phyloP scores from a whole-genome alignment of 2,113 vertebrate genomes.

The Helogale parvula region DNA sequence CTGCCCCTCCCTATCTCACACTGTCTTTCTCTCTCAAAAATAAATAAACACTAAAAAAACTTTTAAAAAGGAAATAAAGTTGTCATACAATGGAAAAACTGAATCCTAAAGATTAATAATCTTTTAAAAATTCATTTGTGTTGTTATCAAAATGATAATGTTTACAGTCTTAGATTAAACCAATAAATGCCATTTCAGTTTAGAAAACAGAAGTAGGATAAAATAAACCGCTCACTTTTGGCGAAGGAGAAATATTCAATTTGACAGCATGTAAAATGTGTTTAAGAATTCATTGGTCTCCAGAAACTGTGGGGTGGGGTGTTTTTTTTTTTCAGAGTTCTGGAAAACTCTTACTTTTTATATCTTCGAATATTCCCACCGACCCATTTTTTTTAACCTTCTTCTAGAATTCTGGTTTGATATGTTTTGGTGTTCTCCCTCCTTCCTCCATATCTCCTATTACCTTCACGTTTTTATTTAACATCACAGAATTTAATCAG shows the following conservation, averaged over 20 bases:
- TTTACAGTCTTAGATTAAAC: neutral
- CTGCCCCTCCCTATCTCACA: too few relatives aligned
- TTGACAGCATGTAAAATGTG: neutral
- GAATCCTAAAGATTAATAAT: neutral
- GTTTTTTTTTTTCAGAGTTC: neutral
- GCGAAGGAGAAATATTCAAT: neutral
- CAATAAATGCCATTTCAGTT: neutral
- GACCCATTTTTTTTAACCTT: neutral
- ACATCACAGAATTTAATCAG: neutral
- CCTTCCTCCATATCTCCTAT: neutral
- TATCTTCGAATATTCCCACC: neutral
- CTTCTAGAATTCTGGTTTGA: neutral
- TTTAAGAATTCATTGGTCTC: neutral
- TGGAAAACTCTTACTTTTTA: neutral
- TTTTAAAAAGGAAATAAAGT: too few relatives aligned
- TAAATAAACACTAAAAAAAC: too few relatives aligned
- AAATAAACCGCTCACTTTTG: neutral
- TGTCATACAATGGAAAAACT: neutral
- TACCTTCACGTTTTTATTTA: fast-evolving
- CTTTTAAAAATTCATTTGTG: neutral
- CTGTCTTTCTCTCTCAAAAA: too few relatives aligned
- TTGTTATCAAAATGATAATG: neutral
- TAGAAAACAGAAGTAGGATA: neutral
- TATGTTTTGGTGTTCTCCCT: neutral
- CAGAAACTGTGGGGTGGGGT: neutral